Evolutionary conservation across 2,888 invertebrate genomes (phyloP).

Genomic region (Apamea monoglypha): DNA sequence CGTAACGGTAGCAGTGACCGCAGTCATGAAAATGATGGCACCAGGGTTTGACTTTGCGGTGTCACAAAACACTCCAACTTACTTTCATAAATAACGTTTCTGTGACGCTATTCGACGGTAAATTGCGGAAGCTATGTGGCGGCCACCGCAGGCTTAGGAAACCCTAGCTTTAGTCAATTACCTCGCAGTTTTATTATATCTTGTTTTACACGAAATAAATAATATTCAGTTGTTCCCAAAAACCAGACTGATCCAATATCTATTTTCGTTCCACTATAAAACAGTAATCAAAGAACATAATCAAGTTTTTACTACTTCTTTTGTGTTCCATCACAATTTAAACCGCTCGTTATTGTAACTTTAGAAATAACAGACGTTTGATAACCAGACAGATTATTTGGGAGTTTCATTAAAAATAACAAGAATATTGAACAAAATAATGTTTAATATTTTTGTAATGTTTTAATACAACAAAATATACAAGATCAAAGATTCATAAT

Average conservation of each 20-base stretch:
- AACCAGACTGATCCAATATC: background rate
- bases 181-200: background rate
- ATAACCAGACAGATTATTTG: background rate
- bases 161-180: background rate
- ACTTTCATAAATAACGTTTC: background rate
- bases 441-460: too few species aligned
- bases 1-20: background rate
- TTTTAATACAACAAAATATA: background rate
- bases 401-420: constrained; percentile 23
- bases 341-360: constrained; percentile 21
- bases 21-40: background rate
- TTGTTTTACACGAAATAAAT: background rate
- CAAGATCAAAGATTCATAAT: background rate
- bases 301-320: constrained; percentile 28
- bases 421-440: background rate
- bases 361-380: constrained; percentile 18
- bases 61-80: background rate
- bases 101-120: background rate
- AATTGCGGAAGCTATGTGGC: background rate
- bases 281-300: constrained; percentile 29
- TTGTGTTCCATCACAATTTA: constrained; percentile 27
- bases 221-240: constrained; percentile 1
- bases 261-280: constrained; percentile 36
- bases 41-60: background rate
- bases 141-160: background rate